Conservation (phyloP, 2,113 vertebrate genomes). For the Pogona vitticeps region DNA sequence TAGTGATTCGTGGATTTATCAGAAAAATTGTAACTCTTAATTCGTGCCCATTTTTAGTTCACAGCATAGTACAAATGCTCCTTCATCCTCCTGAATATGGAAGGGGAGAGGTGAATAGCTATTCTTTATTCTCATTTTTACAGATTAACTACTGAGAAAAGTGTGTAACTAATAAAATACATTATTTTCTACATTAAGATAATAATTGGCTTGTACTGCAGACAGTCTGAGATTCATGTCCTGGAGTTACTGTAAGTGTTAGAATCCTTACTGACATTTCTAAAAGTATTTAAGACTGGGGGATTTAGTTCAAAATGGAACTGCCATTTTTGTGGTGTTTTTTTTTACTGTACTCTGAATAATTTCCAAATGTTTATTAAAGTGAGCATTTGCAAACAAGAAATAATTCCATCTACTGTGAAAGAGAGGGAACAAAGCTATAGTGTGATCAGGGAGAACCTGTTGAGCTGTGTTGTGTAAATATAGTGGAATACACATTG, state of each 20-base stretch:
- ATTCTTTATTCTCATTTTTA: neutral
- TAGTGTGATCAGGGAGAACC: neutral
- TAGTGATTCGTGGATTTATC: too few relatives aligned
- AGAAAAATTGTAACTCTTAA: too few relatives aligned
- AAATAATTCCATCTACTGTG: neutral
- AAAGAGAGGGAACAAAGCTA: neutral
- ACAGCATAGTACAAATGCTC: neutral
- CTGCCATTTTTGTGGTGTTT: neutral
- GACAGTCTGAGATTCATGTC: neutral
- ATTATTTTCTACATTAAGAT: neutral
- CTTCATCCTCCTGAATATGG: neutral
- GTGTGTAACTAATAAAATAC: neutral
- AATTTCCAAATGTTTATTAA: neutral
- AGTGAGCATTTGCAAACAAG: neutral
- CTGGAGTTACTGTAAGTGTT: neutral
- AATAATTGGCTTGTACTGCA: neutral
- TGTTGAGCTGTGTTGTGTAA: too few relatives aligned
- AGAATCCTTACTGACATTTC: neutral
- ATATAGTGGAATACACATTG: too few relatives aligned
- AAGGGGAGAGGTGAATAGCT: neutral
- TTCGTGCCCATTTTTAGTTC: too few relatives aligned
- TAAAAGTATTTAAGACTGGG: neutral
- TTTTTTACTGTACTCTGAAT: neutral
- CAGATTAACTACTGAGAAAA: neutral
- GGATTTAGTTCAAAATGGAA: slow-evolving; percentile 7